A percentile compares a stretch with the other conserved stretches of the same genome.
Evolutionary conservation across 2,797 vertebrate genomes (phyloP).

Genomic region (Anabacerthia variegaticeps): DNA sequence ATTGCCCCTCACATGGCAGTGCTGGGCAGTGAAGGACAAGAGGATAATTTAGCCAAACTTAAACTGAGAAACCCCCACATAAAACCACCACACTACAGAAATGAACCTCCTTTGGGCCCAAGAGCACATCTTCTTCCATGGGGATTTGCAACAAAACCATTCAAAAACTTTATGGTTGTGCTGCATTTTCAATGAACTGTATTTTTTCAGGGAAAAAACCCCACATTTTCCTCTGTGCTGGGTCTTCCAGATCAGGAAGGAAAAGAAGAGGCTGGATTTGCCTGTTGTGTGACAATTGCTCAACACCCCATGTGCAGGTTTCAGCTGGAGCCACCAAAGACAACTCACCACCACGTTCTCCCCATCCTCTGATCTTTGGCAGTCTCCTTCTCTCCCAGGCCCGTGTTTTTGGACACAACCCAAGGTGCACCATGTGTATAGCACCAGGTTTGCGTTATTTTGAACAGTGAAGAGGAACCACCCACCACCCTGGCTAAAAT

Average conservation of each 20-base stretch:
- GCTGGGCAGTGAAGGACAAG: not conserved
- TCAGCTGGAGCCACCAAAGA: not conserved
- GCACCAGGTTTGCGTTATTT: not conserved
- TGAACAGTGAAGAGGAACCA: not conserved
- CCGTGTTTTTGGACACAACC: not conserved
- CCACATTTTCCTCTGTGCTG: not conserved
- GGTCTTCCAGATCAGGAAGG: not conserved
- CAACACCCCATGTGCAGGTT: not conserved
- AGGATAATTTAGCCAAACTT: not conserved
- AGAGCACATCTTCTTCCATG: not conserved
- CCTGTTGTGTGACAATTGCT: not conserved
- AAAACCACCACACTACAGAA: not conserved
- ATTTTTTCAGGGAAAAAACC: not conserved
- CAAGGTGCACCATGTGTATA: not conserved
- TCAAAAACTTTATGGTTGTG: not conserved
- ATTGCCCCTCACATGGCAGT: not conserved
- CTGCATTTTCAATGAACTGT: not conserved
- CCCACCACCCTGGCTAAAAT: slow-evolving; percentile 38
- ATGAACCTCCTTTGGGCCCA: not conserved
- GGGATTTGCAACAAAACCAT: not conserved
- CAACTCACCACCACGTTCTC: not conserved
- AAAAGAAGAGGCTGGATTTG: not conserved
- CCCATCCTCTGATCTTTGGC: not conserved
- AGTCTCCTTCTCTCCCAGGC: not conserved
- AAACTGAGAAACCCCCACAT: not conserved